Base-by-base conservation (phyloP, 1,140 invertebrate species). In the Palaemon carinicauda region DNA sequence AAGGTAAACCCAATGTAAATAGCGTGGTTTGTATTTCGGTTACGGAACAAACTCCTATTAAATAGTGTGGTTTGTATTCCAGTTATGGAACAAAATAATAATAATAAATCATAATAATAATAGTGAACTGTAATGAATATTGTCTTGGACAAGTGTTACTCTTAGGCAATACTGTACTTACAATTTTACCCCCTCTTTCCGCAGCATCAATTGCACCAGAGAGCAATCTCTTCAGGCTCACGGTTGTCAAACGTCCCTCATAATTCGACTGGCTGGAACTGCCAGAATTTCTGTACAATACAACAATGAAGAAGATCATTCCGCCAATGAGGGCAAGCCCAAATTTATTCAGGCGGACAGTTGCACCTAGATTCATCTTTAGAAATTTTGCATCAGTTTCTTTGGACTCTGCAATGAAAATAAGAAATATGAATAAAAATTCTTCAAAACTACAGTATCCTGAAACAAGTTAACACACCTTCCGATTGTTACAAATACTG, bases 141-240 rank as follows among this genome's bases (percentile, higher is more conserved):
- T n/a, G n/a, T n/a, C n/a, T n/a, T n/a, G n/a, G n/a, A n/a, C n/a
- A n/a, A n/a, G n/a, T n/a, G n/a, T n/a, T n/a, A n/a, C n/a, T n/a
- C n/a, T n/a, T n/a, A n/a, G n/a, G n/a, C n/a, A n/a, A n/a, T n/a
- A 79, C 9, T 31, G 10, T 41, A 80, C 82, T 84, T 31, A 84
- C 82, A 50, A 84, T 93, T 15, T 93, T 90, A 0, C 97, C 97
- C 54, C 97, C 97, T 71, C 93, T 92, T 91, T 96, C 93, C 0
- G 97, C 95, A 5, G 96, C 94, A 89, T 93, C 93, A 75, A 98
- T 95, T 60, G 96, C 93, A 19, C 94, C 94, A 86, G 94, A 94
- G 4, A 98, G 91, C 74, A 98, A 92, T 89, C 94, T 93, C 91
- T 94, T 95, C 88, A 98, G 92, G 91, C 95, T 97, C n/a, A 93